Evolutionary conservation across 1,140 invertebrate genomes (phyloP), one percentile per base, ranked within the genome.

Genomic region (Pogonognathellus flavescens): DNA sequence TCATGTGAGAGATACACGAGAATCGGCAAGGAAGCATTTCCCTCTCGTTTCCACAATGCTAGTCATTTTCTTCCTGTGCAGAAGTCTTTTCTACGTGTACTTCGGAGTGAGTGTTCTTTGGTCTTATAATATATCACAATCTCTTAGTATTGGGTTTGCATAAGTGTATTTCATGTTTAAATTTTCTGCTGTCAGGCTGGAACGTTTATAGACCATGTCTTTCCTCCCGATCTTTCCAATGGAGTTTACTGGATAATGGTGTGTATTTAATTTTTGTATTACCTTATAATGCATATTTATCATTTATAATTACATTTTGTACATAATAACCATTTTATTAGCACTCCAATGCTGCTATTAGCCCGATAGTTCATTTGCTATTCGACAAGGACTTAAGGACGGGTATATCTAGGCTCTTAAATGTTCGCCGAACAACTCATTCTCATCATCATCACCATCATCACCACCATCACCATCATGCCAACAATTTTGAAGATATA

Each of bases 181-280:
- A 49, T 20, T 9, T 81, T 53, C 55, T 55, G 55, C 55, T 31
- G 2, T 31, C 31, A 88, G 86, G 83, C 83, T 52, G 88, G 88
- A 62, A 66, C 88, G 22, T 86, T 88, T 80, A 83, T 86, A 16
- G 22, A 70, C 1, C 66, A 85, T 70, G n/a, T 85, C 0, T 88
- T 88, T 84, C 88, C 88, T 13, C 88, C 82, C 7, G 88, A 88
- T 57, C 49, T 88, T 4, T 87, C 88, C 0, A 84, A 88, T 53
- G 86, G 86, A 16, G 86, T 88, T 18, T 88, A 87, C 57, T 88
- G 88, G 88, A 50, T 87, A 16, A 86, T 88, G 85, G n/a, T n/a
- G n/a, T n/a, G n/a, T n/a, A n/a, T n/a, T n/a, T n/a, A n/a, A n/a
- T n/a, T n/a, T n/a, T n/a, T n/a, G n/a, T n/a, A n/a, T n/a, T n/a